Evolutionary conservation across 2,797 vertebrate species (phyloP), one percentile per base, ranked within the genome.

Genomic region (Epinephelus malabaricus): DNA sequence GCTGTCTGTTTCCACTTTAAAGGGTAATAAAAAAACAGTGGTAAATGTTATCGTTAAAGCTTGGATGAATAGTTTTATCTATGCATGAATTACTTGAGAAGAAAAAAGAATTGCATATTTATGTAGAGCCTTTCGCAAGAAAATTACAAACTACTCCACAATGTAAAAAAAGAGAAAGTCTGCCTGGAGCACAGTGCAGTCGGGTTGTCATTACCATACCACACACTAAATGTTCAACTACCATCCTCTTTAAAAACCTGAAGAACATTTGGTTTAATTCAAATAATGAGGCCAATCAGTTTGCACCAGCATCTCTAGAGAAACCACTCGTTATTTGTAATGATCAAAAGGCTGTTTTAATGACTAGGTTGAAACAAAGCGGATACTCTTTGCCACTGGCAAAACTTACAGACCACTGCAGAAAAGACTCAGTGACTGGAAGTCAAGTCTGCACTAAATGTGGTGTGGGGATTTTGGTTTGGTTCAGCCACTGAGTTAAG

Each of bases 281-380:
- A 75, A 83, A 85, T 87, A 89, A 91, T 86, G 71, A 88, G 84
- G 56, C 80, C 65, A 88, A 88, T 89, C 60, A 60, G 71, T 88
- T 89, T 55, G 81, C 85, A 82, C 43, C 69, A 75, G 73, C 53
- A 82, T 83, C 70, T 84, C 38, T 75, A 70, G 76, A 85, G 80
- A 83, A 81, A 60, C 55, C 50, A 50, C 64, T 84, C 34, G 2
- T 88, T 85, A 81, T 45, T 74, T 66, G 58, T 70, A 58, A 69
- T 75, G 76, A 90, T 91, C 84, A 88, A 88, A 90, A 87, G 81
- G 61, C 40, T 50, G 21, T 74, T 86, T 83, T 79, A 88, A 86
- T 76, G 84, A 69, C 68, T 34, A 25, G 53, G n/a, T 60, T 73
- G 30, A 83, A 82, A 89, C 76, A 87, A 77, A 84, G 73, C 19